Base-by-base conservation (phyloP, 1,140 invertebrate species). In the Sitobion miscanthi region DNA sequence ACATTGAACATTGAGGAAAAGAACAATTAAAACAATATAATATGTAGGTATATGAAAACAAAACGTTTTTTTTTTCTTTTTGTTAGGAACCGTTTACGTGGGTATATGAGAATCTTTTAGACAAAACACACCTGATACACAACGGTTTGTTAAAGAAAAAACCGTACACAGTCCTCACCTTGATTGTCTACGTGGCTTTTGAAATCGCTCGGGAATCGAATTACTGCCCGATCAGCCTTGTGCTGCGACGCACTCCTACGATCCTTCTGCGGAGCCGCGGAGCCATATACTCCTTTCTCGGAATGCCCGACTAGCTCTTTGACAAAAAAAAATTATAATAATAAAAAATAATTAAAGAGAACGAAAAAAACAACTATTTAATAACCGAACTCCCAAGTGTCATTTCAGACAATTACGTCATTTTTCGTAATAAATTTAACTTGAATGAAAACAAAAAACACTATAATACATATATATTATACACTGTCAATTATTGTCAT, bases 131-230 rank as follows among this genome's bases (percentile, higher is more conserved):
- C 82, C 91, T 93, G 91, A 82, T 92, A 85, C 35, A 77, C 20
- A 21, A 38, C 14, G 91, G 82, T 57, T 85, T 92, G 49, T 83
- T 49, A n/a, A 86, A 91, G 69, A 90, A 62, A 90, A 57, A 86
- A 47, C 38, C 54, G 38, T 25, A 90, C 54, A n/a, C 47, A 23
- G 9, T 9, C 82, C 82, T 93, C 82, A 93, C 91, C 91, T 93
- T 86, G 91, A 86, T 93, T 93, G 91, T 93, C 25, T 93, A 93
- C 91, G 91, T 93, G 91, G 91, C 49, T 86, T 49, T 92, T 86
- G 62, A 90, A 90, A 90, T 90, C 54, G 89, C 57, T 42, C 89
- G 89, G 89, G 90, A 82, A 83, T 92, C 91, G 49, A 93, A 93
- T 93, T 93, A 93, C 91, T 85, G 91, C 91, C 11, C 25, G 91